phyloP scores from a whole-genome alignment of 2,113 vertebrate species.

The Steatornis caripensis region DNA sequence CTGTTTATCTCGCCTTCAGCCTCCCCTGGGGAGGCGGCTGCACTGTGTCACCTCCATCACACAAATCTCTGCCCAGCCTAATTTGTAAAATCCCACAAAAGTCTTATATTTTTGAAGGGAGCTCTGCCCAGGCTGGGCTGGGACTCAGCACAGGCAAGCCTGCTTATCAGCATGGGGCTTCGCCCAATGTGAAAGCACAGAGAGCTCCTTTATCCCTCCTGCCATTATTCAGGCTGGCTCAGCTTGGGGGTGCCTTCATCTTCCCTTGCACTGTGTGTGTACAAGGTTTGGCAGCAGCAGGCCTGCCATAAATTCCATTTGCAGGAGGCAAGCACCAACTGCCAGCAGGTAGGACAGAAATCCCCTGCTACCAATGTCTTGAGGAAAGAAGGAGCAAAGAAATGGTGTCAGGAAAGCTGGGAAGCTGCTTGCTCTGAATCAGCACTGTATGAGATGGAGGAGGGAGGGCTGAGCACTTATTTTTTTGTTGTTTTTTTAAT shows the following conservation, averaged over 20 bases:
- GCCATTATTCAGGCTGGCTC: neutral
- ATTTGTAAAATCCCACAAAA: conserved; percentile 1
- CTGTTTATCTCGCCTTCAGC: neutral
- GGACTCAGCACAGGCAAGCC: neutral
- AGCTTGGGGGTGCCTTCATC: neutral
- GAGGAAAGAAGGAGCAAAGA: neutral
- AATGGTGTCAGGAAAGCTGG: neutral
- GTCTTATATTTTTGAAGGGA: neutral
- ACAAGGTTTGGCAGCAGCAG: neutral
- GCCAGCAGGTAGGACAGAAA: accelerated
- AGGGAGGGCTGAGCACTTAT: neutral
- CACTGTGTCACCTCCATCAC: neutral
- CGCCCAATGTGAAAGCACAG: accelerated
- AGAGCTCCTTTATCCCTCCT: neutral
- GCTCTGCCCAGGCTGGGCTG: neutral
- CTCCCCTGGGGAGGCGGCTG: conserved; percentile 22
- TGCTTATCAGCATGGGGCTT: neutral
- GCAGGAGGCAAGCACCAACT: neutral
- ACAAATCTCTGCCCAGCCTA: conserved; percentile 4
- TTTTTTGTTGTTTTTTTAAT: neutral
- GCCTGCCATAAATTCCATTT: neutral
- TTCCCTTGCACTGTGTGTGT: neutral
- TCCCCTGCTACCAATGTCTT: neutral
- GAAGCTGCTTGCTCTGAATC: neutral
- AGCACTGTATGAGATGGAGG: neutral